Conservation (phyloP, 2,797 vertebrate species). For the Spinibarbus caldwelli region DNA sequence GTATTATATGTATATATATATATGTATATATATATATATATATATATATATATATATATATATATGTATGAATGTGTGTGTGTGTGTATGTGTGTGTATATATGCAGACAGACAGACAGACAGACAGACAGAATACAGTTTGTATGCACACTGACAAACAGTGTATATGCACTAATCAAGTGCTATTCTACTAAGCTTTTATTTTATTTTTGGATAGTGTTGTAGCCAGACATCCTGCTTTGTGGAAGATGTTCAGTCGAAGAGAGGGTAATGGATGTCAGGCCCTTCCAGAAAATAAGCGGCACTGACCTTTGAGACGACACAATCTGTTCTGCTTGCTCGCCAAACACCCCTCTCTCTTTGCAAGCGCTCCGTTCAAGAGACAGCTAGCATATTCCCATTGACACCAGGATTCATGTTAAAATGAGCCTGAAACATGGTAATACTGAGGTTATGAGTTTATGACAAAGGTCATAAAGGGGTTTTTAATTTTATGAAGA, state of each 20-base stretch:
- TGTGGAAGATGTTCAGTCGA: conserved; percentile 21
- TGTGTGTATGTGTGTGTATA: no score
- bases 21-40: no score
- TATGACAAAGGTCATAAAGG: not conserved
- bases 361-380: not conserved
- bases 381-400: not conserved
- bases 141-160: no score
- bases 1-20: no score
- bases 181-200: not conserved
- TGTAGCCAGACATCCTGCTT: conserved; percentile 21
- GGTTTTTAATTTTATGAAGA: not conserved
- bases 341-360: not conserved
- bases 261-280: conserved; percentile 42
- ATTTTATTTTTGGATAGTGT: conserved; percentile 14
- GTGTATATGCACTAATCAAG: not conserved
- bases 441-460: conserved; percentile 12
- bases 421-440: not conserved
- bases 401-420: conserved; percentile 11
- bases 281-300: conserved; percentile 43
- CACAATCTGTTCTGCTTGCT: conserved; percentile 38
- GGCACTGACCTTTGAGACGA: conserved; percentile 48
- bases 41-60: no score
- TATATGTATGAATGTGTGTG: no score
- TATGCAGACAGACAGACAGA: no score
- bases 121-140: not conserved